phyloP scores from a whole-genome alignment of 2,797 vertebrate species.

The Poeciliopsis infans region DNA sequence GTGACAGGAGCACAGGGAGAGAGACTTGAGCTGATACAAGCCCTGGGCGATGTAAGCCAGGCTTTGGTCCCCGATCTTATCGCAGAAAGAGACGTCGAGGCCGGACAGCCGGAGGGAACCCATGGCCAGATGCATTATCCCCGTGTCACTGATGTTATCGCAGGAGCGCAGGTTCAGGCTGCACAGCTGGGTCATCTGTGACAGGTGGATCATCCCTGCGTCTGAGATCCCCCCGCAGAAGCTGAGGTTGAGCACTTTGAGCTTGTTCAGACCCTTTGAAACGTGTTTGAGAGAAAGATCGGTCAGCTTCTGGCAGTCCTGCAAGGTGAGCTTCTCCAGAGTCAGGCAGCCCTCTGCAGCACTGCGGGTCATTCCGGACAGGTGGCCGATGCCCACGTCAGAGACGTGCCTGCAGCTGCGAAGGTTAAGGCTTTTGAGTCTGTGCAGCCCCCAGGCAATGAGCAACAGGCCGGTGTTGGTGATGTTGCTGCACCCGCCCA shows the following conservation, averaged over 20 bases:
- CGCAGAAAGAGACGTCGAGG: slow-evolving; percentile 96
- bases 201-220: slow-evolving; percentile 96
- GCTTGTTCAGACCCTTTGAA: slow-evolving; percentile 91
- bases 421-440: slow-evolving; percentile 96
- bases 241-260: slow-evolving; percentile 95
- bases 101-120: slow-evolving; percentile 92
- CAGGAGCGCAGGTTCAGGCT: slow-evolving; percentile 96
- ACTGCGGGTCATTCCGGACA: slow-evolving; percentile 96
- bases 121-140: slow-evolving; percentile 98
- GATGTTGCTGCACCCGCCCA: slow-evolving; percentile 98
- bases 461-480: slow-evolving; percentile 96
- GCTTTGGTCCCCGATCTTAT: slow-evolving; percentile 98
- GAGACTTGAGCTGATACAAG: slow-evolving; percentile 92
- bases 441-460: slow-evolving; percentile 95
- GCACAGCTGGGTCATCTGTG: slow-evolving; percentile 94
- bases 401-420: slow-evolving; percentile 97
- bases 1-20: slow-evolving; percentile 97
- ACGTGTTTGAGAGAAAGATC: slow-evolving; percentile 96
- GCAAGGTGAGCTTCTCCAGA: slow-evolving; percentile 94
- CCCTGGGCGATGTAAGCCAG: slow-evolving; percentile 97
- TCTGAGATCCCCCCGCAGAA: slow-evolving; percentile 98
- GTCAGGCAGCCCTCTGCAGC: slow-evolving; percentile 95
- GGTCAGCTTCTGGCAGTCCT: slow-evolving; percentile 98
- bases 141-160: slow-evolving; percentile 97
- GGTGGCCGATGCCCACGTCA: slow-evolving; percentile 96